Conservation (phyloP, 1,140 invertebrate species). For the Drosophila lacertosa region DNA sequence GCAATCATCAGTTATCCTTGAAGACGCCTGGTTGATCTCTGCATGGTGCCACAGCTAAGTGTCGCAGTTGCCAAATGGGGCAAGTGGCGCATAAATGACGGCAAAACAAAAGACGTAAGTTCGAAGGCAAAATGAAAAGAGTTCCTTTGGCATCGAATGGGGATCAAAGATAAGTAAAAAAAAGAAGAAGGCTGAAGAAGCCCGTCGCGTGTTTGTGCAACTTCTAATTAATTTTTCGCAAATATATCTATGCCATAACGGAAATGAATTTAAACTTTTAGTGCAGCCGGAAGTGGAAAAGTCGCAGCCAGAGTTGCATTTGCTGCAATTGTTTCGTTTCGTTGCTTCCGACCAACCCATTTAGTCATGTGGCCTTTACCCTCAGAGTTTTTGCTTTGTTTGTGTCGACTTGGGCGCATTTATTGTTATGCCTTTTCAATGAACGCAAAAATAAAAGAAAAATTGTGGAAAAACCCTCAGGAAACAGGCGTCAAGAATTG, state of each 20-base stretch:
- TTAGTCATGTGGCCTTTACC: not conserved
- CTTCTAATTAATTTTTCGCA: conserved; percentile 76
- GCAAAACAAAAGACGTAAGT: conserved; percentile 22
- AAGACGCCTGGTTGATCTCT: conserved; percentile 4
- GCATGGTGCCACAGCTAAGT: conserved; percentile 17
- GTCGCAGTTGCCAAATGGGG: conserved; percentile 6
- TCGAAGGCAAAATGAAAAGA: conserved; percentile 35
- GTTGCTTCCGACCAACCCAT: conserved; percentile 7
- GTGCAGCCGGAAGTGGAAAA: conserved; percentile 63
- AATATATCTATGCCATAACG: conserved; percentile 45
- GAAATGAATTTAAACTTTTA: conserved; percentile 79
- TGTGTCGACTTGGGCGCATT: conserved; percentile 27
- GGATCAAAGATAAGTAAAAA: conserved; percentile 49
- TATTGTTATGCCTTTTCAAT: conserved; percentile 53
- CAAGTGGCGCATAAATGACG: conserved; percentile 1
- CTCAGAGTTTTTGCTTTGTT: conserved; percentile 8
- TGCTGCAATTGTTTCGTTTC: conserved; percentile 52
- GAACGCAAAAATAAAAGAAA: conserved; percentile 30
- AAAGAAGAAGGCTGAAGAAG: too few species aligned
- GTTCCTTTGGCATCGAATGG: conserved; percentile 24
- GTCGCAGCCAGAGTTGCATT: conserved; percentile 56
- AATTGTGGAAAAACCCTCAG: conserved; percentile 11
- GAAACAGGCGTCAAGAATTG: conserved; percentile 46
- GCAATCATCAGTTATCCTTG: conserved; percentile 2
- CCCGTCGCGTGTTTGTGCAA: conserved; percentile 55